A percentile compares a stretch with the other conserved stretches of the same genome.
Conservation (phyloP, 2,113 vertebrate species). For the Semnornis frantzii region DNA sequence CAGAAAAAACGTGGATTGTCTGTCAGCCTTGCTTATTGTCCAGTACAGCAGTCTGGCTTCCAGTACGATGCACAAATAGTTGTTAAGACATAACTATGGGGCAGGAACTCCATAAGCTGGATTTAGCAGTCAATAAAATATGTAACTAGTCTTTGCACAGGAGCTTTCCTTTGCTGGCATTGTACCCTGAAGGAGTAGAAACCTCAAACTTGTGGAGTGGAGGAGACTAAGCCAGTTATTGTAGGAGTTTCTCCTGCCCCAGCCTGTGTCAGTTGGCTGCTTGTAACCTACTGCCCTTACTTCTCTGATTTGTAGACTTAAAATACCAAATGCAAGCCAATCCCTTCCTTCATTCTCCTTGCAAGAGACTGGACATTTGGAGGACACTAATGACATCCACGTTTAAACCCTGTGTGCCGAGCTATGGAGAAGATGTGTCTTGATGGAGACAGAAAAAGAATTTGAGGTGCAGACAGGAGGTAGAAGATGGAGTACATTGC, state of each 20-base stretch:
- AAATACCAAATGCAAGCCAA: not conserved
- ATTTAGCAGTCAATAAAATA: not conserved
- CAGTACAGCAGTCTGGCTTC: not conserved
- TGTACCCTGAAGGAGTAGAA: not conserved
- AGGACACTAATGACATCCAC: not conserved
- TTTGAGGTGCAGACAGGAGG: not conserved
- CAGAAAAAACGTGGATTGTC: not conserved
- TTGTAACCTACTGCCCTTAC: not conserved
- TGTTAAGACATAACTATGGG: not conserved
- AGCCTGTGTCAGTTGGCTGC: too few species aligned
- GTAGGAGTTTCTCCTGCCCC: not conserved
- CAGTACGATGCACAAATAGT: not conserved
- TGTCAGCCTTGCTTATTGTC: not conserved
- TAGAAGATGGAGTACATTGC: not conserved
- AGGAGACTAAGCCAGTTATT: not conserved
- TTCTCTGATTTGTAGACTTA: not conserved
- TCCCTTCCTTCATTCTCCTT: not conserved
- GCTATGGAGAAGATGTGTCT: not conserved
- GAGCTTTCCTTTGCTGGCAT: not conserved
- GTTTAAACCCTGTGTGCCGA: not conserved
- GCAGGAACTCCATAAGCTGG: not conserved
- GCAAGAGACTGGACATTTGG: not conserved
- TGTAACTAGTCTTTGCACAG: rapidly evolving
- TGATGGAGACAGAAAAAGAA: not conserved
- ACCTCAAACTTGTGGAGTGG: not conserved